Evolutionary conservation across 2,797 vertebrate species (phyloP).

Genomic region (Aphelocoma californica): DNA sequence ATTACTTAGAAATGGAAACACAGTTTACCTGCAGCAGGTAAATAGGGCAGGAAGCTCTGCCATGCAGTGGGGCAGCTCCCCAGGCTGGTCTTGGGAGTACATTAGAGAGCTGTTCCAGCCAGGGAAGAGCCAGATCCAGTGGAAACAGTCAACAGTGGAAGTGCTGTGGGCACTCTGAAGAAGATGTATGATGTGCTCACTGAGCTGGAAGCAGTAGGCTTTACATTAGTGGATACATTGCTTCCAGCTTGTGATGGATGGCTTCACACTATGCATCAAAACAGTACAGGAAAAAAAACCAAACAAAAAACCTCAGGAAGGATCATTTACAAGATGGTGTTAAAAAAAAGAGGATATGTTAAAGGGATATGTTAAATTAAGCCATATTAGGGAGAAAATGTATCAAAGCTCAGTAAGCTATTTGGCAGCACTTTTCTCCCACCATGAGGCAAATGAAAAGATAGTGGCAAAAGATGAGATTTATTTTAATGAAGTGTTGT

Average conservation of each 20-base stretch:
- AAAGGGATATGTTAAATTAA: background rate
- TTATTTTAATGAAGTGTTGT: background rate
- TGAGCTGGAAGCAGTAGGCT: background rate
- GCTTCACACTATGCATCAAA: background rate
- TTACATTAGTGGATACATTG: background rate
- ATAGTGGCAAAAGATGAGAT: background rate
- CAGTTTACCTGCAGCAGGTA: background rate
- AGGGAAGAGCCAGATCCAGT: background rate
- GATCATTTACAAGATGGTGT: background rate
- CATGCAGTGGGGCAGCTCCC: accelerated
- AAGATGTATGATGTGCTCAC: background rate
- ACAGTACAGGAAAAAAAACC: background rate
- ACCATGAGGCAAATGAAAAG: constrained; percentile 16
- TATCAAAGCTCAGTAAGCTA: background rate
- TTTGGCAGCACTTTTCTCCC: constrained; percentile 3
- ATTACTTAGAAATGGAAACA: background rate
- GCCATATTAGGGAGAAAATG: background rate
- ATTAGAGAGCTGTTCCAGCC: background rate
- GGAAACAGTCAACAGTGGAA: background rate
- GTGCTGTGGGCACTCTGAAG: background rate
- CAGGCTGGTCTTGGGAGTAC: no score
- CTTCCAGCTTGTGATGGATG: background rate
- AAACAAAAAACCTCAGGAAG: background rate
- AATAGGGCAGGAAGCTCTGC: background rate
- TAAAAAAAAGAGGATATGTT: background rate